These are phyloP conservation scores for Reticulitermes lucifugus DNA, from an alignment of 2,888 invertebrate genomes.

Conservation along the genomic window DNA sequence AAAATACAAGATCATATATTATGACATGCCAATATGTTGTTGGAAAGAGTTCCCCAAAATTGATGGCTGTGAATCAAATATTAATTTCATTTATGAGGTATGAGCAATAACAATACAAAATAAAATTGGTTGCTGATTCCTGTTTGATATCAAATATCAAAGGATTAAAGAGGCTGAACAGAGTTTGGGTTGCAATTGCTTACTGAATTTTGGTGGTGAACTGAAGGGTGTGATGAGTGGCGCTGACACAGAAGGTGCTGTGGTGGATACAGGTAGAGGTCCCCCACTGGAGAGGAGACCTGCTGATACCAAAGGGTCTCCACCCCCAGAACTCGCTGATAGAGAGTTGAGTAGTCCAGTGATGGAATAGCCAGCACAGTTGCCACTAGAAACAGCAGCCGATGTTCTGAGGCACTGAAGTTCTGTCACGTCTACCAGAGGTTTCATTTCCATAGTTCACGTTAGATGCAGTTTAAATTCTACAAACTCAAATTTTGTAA, in stretches of 20 bases:
- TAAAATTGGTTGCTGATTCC: too few relatives aligned
- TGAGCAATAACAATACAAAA: too few relatives aligned
- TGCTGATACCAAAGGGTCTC: slow-evolving; percentile 46
- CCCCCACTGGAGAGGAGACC: slow-evolving; percentile 39
- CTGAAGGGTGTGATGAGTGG: slow-evolving; percentile 44
- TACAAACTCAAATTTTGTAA: neutral
- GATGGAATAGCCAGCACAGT: slow-evolving; percentile 51
- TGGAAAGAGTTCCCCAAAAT: too few relatives aligned
- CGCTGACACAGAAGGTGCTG: slow-evolving; percentile 44
- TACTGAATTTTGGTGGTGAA: slow-evolving; percentile 50
- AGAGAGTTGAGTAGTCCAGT: slow-evolving; percentile 52
- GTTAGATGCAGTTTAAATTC: neutral
- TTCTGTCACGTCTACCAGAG: slow-evolving; percentile 47
- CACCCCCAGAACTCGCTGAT: slow-evolving; percentile 34
- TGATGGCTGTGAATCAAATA: too few relatives aligned
- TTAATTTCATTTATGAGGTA: too few relatives aligned
- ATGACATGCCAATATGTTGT: too few relatives aligned
- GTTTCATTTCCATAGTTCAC: slow-evolving; percentile 46
- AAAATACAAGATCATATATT: too few relatives aligned
- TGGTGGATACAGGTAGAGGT: slow-evolving; percentile 7
- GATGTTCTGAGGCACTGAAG: slow-evolving; percentile 42
- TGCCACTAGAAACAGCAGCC: slow-evolving; percentile 24
- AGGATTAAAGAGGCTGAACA: slow-evolving; percentile 8
- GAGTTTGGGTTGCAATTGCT: slow-evolving; percentile 3
- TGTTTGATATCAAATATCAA: too few relatives aligned